phyloP scores from a whole-genome alignment of 2,888 invertebrate genomes.

The Cerastis rubricosa region DNA sequence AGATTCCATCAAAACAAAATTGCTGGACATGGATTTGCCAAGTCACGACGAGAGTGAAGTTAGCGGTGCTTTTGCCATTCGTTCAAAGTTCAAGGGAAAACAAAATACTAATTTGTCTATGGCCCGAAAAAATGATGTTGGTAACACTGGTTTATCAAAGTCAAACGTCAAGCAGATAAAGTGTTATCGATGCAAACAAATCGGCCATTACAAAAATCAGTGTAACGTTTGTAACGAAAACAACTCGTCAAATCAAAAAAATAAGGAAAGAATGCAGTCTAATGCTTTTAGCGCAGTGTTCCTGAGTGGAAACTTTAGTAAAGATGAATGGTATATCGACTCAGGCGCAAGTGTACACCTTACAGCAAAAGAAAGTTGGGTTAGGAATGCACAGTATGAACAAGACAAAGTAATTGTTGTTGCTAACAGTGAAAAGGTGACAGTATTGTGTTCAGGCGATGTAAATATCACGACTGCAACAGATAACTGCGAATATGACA shows the following conservation, averaged over 20 bases:
- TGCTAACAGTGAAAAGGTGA: no score
- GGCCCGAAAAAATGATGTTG: neutral
- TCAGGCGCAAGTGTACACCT: neutral
- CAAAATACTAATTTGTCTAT: neutral
- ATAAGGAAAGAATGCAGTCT: neutral
- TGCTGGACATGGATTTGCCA: neutral
- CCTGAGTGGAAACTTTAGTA: neutral
- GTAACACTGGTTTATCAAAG: neutral
- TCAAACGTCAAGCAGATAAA: neutral
- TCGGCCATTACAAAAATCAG: neutral
- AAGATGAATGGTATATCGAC: neutral
- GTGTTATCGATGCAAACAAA: neutral
- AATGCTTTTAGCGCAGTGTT: conserved; percentile 6
- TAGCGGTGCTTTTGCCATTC: neutral
- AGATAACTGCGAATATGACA: no score
- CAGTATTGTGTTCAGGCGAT: no score
- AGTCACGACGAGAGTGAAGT: neutral
- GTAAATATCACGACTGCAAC: no score
- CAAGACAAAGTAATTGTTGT: neutral
- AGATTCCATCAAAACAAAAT: neutral
- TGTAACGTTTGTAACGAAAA: neutral
- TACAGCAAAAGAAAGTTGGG: neutral
- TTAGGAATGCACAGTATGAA: neutral
- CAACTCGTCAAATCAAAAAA: neutral
- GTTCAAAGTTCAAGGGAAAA: neutral